Evolutionary conservation across 2,888 invertebrate species (phyloP).

Genomic region (Archips xylosteana): DNA sequence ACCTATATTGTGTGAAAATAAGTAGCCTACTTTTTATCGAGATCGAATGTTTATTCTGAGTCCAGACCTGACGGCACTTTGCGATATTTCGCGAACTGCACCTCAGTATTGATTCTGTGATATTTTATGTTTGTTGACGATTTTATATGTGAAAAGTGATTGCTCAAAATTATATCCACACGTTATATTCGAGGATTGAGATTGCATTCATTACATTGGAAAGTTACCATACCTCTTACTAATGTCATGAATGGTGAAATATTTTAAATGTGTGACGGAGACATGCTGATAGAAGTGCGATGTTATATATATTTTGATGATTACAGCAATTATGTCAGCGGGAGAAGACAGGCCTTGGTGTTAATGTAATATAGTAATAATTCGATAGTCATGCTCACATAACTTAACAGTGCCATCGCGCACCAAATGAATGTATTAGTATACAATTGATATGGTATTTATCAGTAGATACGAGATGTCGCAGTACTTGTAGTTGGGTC

Average conservation of each 20-base stretch:
- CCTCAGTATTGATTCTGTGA: constrained; percentile 27
- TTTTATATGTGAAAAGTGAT: constrained; percentile 49
- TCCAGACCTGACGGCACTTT: not conserved
- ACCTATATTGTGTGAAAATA: not conserved
- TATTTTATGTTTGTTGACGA: constrained; percentile 34
- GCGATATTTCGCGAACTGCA: not conserved
- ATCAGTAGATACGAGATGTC: constrained; percentile 43
- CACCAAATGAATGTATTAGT: constrained; percentile 65
- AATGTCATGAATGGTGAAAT: constrained; percentile 49
- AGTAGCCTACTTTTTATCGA: not conserved
- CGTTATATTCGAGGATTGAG: constrained; percentile 33
- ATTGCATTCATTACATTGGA: constrained; percentile 48
- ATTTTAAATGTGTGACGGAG: constrained; percentile 45
- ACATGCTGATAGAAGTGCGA: constrained; percentile 43
- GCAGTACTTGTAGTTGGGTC: constrained; percentile 16
- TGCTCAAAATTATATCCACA: constrained; percentile 70
- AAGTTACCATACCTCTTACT: constrained; percentile 59
- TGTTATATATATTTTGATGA: constrained; percentile 43
- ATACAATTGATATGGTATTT: constrained; percentile 54
- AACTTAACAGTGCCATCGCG: constrained; percentile 65
- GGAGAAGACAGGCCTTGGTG: constrained; percentile 47
- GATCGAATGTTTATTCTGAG: not conserved
- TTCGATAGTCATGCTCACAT: constrained; percentile 56
- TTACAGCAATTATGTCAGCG: constrained; percentile 45
- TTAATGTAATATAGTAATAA: constrained; percentile 53